These are phyloP conservation scores for Protophormia terraenovae DNA, from an alignment of 2,888 invertebrate species.

Conservation along the genomic window DNA sequence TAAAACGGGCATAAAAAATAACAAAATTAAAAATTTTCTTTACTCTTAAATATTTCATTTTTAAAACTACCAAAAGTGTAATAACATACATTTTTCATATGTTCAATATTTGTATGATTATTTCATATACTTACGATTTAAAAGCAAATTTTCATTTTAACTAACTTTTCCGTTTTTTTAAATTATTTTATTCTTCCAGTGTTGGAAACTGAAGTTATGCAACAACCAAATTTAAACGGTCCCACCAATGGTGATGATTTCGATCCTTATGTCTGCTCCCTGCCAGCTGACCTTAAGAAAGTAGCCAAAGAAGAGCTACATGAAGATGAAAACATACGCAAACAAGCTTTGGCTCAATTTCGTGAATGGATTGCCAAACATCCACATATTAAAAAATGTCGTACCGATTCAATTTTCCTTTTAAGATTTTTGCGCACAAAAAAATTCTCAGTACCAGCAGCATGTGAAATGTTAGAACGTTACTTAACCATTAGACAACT, in stretches of 20 bases:
- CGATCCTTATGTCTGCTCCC: slow-evolving; percentile 79
- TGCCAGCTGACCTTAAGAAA: slow-evolving; percentile 82
- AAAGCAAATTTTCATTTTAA: too few relatives aligned
- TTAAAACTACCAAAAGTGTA: too few relatives aligned
- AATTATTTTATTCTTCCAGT: slow-evolving; percentile 71
- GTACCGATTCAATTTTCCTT: slow-evolving; percentile 91
- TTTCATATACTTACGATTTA: too few relatives aligned
- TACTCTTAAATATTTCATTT: too few relatives aligned
- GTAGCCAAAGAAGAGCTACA: slow-evolving; percentile 88
- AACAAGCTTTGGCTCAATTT: slow-evolving; percentile 89
- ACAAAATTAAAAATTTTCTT: too few relatives aligned
- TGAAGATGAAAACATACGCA: slow-evolving; percentile 89
- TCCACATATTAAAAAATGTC: slow-evolving; percentile 90
- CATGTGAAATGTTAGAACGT: slow-evolving; percentile 93
- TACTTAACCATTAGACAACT: slow-evolving; percentile 92
- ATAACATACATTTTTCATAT: too few relatives aligned
- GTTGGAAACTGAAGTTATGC: slow-evolving; percentile 80
- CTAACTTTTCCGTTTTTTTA: neutral
- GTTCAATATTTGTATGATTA: too few relatives aligned
- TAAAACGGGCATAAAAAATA: too few relatives aligned
- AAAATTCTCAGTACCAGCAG: slow-evolving; percentile 92
- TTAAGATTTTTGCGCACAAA: slow-evolving; percentile 92
- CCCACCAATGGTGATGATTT: slow-evolving; percentile 76
- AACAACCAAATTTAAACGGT: slow-evolving; percentile 75
- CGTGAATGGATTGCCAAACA: slow-evolving; percentile 92